These are phyloP conservation scores for Drosophila meridiana DNA, from an alignment of 2,888 invertebrate species.

Conservation along the genomic window DNA sequence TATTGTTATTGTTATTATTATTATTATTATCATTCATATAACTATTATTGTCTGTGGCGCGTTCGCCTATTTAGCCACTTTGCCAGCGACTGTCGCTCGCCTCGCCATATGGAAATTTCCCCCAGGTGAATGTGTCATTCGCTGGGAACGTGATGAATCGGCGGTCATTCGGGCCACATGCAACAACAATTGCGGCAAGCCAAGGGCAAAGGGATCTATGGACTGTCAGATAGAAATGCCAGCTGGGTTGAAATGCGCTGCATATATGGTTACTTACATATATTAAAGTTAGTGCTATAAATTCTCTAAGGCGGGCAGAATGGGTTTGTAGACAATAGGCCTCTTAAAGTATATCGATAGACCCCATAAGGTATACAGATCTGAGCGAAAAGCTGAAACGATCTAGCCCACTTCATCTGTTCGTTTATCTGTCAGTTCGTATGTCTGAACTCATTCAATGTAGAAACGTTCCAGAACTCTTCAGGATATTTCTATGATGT, in stretches of 20 bases:
- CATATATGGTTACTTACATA: not conserved
- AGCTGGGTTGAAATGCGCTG: not conserved
- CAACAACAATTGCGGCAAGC: conserved; percentile 5
- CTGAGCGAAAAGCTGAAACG: too few relatives aligned
- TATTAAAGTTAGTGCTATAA: too few relatives aligned
- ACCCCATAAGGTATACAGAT: too few relatives aligned
- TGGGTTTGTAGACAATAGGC: too few relatives aligned
- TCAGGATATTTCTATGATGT: too few relatives aligned
- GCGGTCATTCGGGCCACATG: not conserved
- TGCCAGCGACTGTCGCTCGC: not conserved
- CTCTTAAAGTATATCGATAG: too few relatives aligned
- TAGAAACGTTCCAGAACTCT: too few relatives aligned
- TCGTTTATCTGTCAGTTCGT: too few relatives aligned
- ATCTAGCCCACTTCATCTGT: too few relatives aligned
- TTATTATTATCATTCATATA: not conserved
- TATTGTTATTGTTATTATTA: conserved; percentile 31
- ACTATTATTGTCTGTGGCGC: conserved; percentile 1
- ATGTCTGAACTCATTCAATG: too few relatives aligned
- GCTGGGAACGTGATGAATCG: conserved; percentile 4
- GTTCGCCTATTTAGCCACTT: not conserved
- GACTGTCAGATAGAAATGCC: not conserved
- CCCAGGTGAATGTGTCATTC: conserved; percentile 14
- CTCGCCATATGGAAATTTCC: conserved; percentile 23
- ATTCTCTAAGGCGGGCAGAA: too few relatives aligned
- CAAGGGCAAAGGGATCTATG: not conserved